Evolutionary conservation across 2,113 vertebrate genomes (phyloP), one percentile per base, ranked within the genome.

Genomic region (Phyllostomus discolor): DNA sequence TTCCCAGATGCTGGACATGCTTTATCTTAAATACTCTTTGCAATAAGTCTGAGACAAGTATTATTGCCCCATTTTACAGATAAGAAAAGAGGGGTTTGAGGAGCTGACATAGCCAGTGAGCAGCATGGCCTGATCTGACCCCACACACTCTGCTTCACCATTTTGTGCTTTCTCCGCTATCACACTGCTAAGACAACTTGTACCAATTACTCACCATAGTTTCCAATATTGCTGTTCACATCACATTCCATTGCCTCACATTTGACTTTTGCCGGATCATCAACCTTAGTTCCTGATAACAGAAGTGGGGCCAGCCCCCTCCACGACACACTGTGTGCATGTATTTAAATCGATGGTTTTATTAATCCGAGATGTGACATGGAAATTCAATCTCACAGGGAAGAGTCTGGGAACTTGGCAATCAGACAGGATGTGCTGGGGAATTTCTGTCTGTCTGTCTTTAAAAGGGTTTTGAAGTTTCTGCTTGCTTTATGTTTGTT

Each of bases 401-500:
- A 67, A 72, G 72, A 66, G 22, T 70, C 14, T 66, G 50, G 82
- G 41, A 43, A 87, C 57, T 76, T 72, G 59, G 88, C 50, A 81
- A 41, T 73, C 57, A 50, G 59, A 72, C 80, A 38, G 89, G 90
- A 66, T 26, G 64, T 86, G 84, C 85, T 1, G 17, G 33, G 75
- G 78, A 93, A 94, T 75, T 78, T 87, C 75, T 17, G 54, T 80
- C 75, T 17, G 54, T 80, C 87, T 72, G 52, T 5, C 1, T 92
- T 93, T 84, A 72, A 87, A 92, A 22, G 50, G 82, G 82, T 92
- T 92, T 83, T 86, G 92, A 92, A 88, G 85, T 95, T 76, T 66
- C 57, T 90, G 26, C 28, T 70, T 76, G 46, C 17, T 26, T 35
- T 43, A 46, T 38, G 59, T 87, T 59, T 95, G 82, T 38, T 64